Evolutionary conservation across 2,888 invertebrate genomes (phyloP).

Genomic region (Cataglyphis cursor): DNA sequence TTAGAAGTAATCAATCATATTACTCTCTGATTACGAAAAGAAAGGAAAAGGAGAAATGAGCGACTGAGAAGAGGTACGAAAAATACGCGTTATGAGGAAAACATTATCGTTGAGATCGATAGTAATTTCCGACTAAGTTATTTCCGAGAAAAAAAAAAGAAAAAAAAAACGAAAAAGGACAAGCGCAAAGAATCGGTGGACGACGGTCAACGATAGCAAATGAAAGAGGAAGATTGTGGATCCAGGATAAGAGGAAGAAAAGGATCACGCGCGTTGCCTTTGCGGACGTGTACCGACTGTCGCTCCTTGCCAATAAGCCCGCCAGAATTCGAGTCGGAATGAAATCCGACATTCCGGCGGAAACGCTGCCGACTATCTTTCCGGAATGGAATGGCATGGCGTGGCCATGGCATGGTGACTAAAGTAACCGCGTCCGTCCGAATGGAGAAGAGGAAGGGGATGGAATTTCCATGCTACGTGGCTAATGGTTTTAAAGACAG

Average conservation of each 20-base stretch:
- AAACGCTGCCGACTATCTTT: conserved; percentile 50
- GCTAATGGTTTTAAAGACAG: conserved; percentile 65
- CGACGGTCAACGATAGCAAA: not conserved
- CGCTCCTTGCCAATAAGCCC: conserved; percentile 69
- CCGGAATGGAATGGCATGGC: conserved; percentile 20
- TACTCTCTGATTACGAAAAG: not conserved
- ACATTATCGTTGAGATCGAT: conserved; percentile 57
- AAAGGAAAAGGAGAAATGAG: conserved; percentile 3
- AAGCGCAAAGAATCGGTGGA: not conserved
- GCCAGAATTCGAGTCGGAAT: conserved; percentile 58
- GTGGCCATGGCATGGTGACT: not conserved
- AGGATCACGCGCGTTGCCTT: conserved; percentile 64
- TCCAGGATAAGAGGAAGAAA: conserved; percentile 30
- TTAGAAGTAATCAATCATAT: not conserved
- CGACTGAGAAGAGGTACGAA: conserved; percentile 48
- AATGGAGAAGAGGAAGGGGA: not conserved
- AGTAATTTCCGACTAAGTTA: conserved; percentile 58
- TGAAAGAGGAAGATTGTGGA: not conserved
- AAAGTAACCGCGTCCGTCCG: conserved; percentile 34
- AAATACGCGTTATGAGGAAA: conserved; percentile 52
- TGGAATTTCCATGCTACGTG: conserved; percentile 51
- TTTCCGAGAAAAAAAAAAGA: not conserved
- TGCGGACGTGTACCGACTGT: conserved; percentile 70
- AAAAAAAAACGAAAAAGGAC: not conserved
- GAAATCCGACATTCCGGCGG: conserved; percentile 65